These are phyloP conservation scores for Agelastica alni DNA, from an alignment of 2,888 invertebrate species.

Conservation along the genomic window DNA sequence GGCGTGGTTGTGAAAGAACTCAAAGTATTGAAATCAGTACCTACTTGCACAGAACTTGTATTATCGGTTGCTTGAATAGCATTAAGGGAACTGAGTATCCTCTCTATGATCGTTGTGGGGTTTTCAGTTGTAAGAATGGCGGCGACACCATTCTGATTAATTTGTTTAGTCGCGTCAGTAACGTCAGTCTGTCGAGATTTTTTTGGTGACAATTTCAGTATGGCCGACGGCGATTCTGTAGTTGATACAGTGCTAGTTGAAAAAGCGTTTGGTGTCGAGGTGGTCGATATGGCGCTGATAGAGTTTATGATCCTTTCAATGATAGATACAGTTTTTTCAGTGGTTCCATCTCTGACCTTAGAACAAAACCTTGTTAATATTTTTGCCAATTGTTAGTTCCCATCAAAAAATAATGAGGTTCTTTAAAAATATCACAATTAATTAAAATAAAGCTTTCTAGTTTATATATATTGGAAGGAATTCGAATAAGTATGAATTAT, in stretches of 20 bases:
- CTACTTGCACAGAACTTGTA: slow-evolving; percentile 49
- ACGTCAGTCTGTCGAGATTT: slow-evolving; percentile 40
- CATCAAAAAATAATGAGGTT: slow-evolving; percentile 4
- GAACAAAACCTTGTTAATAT: too few species aligned
- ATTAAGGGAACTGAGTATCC: slow-evolving; percentile 54
- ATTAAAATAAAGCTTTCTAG: too few species aligned
- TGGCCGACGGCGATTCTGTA: slow-evolving; percentile 50
- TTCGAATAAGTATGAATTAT: too few species aligned
- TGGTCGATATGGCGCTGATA: slow-evolving; percentile 53
- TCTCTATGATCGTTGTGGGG: slow-evolving; percentile 56
- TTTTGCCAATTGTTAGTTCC: background rate
- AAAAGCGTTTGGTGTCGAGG: slow-evolving; percentile 37
- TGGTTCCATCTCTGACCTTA: slow-evolving; percentile 46
- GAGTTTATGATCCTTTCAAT: slow-evolving; percentile 56
- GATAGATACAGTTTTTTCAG: slow-evolving; percentile 52
- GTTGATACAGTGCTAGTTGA: slow-evolving; percentile 32
- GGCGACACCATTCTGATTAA: slow-evolving; percentile 27
- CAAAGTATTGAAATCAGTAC: slow-evolving; percentile 51
- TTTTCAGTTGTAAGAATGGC: slow-evolving; percentile 52
- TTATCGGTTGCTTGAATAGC: slow-evolving; percentile 53
- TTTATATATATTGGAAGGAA: too few species aligned
- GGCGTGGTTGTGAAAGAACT: slow-evolving; percentile 46
- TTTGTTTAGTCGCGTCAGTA: slow-evolving; percentile 32
- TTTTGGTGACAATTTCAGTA: slow-evolving; percentile 53
- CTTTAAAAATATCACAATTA: too few species aligned